Base-by-base conservation (phyloP, 2,888 invertebrate species). In the Pollenia griseotomentosa region DNA sequence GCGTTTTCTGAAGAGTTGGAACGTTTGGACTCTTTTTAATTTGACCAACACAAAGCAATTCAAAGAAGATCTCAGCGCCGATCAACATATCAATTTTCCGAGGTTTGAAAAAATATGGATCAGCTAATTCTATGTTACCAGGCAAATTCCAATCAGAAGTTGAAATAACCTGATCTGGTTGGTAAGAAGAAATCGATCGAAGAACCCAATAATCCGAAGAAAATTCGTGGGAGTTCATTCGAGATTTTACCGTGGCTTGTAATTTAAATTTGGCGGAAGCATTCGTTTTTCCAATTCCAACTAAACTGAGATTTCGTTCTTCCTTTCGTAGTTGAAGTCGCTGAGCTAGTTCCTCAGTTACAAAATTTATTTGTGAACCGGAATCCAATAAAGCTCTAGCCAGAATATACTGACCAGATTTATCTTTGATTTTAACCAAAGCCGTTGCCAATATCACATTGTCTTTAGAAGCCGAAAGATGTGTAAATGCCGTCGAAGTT, bases 381-480 rank as follows among this genome's bases (percentile, higher is more conserved):
- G 74, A 74, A 59, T 81, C 81, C 44, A 85, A 73, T 7, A 82
- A 48, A 14, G 81, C 59, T 65, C 86, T 53, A 2, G 78, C 85
- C 9, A 44, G 8, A 12, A 78, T 11, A 57, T 70, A 78, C 11
- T 81, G 63, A 8, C 74, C 74, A 14, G 63, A 70, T n/a, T 44
- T 73, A 51, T n/a, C 66, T 59, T 63, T 65, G 7, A 88, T 77
- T 42, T 71, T 48, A 5, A 84, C 81, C 11, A 88, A 48, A 11
- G 80, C 80, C 19, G 85, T 84, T 12, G 86, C 79, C 3, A 84
- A 79, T 40, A 87, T 83, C 12, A 82, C 82, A 23, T 82, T 71
- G 65, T 83, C 81, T 48, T 48, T 65, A 14, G 68, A 40, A n/a
- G 48, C 23, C 9, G 59, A 85, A 44, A 55, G 19, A 19, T 63